Evolutionary conservation across 2,797 vertebrate genomes (phyloP).

Genomic region (Sebastes minor): DNA sequence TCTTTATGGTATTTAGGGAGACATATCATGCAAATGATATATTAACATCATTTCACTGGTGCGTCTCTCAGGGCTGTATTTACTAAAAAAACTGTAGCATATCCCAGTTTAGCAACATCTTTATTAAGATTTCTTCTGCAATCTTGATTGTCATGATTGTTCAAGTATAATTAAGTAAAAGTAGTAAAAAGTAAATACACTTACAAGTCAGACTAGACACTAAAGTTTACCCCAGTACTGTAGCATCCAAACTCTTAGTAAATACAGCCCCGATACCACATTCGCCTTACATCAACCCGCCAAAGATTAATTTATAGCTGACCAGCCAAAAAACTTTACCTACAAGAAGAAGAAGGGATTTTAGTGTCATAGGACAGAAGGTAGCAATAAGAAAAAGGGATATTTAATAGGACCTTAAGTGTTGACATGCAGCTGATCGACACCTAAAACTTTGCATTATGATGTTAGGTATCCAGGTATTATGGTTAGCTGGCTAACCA

Average conservation of each 20-base stretch:
- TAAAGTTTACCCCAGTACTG: not conserved
- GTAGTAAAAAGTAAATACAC: not conserved
- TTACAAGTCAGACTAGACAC: not conserved
- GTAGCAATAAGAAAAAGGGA: not conserved
- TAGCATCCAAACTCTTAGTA: not conserved
- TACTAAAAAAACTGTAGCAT: not conserved
- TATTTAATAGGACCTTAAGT: not conserved
- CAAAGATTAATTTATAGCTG: no score
- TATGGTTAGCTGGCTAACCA: not conserved
- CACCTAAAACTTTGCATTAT: not conserved
- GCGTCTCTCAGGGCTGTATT: not conserved
- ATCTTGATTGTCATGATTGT: no score
- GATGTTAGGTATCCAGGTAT: not conserved
- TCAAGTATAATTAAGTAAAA: no score
- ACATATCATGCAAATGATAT: not conserved
- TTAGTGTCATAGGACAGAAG: not conserved
- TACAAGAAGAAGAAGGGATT: no score
- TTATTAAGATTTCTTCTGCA: no score
- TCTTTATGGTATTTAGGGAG: not conserved
- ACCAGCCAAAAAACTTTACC: not conserved
- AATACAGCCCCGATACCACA: not conserved
- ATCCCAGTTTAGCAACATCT: no score
- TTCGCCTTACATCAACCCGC: no score
- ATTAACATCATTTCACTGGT: not conserved
- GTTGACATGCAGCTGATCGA: not conserved